phyloP scores from a whole-genome alignment of 2,888 invertebrate genomes.

The Tineola bisselliella region DNA sequence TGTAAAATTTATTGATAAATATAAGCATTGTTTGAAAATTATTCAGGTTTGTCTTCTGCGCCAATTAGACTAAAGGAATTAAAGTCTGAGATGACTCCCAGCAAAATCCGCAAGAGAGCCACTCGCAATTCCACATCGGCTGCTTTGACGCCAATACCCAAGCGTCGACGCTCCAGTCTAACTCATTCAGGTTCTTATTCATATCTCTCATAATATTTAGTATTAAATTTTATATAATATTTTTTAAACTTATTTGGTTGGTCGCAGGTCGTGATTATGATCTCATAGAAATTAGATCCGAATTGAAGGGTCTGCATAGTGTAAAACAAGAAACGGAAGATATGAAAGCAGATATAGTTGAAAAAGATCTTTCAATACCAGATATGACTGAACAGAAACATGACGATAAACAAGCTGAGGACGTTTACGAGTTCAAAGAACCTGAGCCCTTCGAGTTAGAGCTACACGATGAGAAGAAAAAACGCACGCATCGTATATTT shows the following conservation, averaged over 20 bases:
- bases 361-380: constrained; percentile 27
- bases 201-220: too few relatives aligned
- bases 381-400: constrained; percentile 27
- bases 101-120: constrained; percentile 2
- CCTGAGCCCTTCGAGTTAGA: constrained; percentile 89
- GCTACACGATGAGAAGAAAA: constrained; percentile 69
- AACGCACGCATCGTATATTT: constrained; percentile 58
- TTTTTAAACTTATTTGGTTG: too few relatives aligned
- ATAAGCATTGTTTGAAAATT: too few relatives aligned
- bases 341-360: constrained; percentile 36
- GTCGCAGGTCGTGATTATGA: constrained; percentile 79
- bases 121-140: not conserved
- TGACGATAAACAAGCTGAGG: constrained; percentile 55
- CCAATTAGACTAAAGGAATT: not conserved
- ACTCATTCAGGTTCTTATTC: not conserved
- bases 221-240: too few relatives aligned
- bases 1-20: too few relatives aligned
- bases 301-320: constrained; percentile 78
- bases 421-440: constrained; percentile 90
- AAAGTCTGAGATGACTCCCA: not conserved
- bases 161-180: not conserved
- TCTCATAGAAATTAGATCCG: constrained; percentile 84
- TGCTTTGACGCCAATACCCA: not conserved
- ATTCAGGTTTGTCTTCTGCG: not conserved
- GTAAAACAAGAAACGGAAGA: constrained; percentile 62